Evolutionary conservation across 2,888 invertebrate species (phyloP), one percentile per base, ranked within the genome.

Genomic region (Nomada fabriciana): DNA sequence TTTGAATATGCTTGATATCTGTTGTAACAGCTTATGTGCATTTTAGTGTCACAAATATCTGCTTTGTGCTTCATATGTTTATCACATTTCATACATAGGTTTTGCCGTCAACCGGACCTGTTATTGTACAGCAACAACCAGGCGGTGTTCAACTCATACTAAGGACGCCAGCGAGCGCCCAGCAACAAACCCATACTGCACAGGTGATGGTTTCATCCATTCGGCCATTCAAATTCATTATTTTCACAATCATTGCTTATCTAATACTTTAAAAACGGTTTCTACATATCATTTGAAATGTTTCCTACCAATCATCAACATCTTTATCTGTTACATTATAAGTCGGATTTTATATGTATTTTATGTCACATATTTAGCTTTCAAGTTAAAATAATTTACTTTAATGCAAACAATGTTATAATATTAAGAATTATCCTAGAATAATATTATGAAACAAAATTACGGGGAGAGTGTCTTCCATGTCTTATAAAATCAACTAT

Each of bases 71-170:
- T 88, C 86, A 88, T 86, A 83, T 86, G 80, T 89, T 88, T 82
- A 86, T 90, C 89, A 91, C 91, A 91, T 93, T 93, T 93, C 91
- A 90, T 92, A 92, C 84, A 85, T 92, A 94, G 94, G 93, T 94
- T 87, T 91, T 94, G 85, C 93, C 94, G 80, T 94, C 94, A 79
- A 92, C 93, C 78, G 94, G 93, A 93, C 96, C 95, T 68, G 95
- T 96, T 83, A 93, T 96, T 89, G 95, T 96, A 82, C 96, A 96
- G 88, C 96, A 96, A 90, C 95, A 96, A 91, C 95, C 96, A 68
- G 96, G 96, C 88, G 96, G 96, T 64, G 96, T 97, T 74, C 97
- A 97, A 91, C 95, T 97, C 84, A 96, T 97, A 86, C 94, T 97
- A 87, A 94, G 96, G 88, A 96, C 96, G 76, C 96, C 96, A 76